phyloP scores from a whole-genome alignment of 2,888 invertebrate genomes.

The Tenthredo distinguenda region DNA sequence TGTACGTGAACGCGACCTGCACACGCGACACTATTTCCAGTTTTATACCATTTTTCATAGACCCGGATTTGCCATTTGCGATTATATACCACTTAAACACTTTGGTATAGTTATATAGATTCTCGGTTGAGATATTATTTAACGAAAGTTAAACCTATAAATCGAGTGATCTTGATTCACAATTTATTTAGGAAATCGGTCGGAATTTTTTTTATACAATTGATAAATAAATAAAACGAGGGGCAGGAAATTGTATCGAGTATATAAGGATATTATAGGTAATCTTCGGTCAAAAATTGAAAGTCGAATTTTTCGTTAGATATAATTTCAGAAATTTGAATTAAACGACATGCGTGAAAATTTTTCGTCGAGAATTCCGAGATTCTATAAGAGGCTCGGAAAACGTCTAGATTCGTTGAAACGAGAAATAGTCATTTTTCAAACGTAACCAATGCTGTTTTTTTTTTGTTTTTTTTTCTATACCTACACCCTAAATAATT shows the following conservation, averaged over 20 bases:
- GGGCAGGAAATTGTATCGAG: too few species aligned
- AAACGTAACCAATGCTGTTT: background rate
- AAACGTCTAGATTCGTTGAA: background rate
- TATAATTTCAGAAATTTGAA: too few species aligned
- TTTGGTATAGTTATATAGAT: background rate
- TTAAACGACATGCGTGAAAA: too few species aligned
- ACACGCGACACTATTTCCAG: constrained; percentile 43
- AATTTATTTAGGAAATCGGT: background rate
- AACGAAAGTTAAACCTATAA: background rate
- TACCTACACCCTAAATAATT: too few species aligned
- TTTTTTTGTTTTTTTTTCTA: background rate
- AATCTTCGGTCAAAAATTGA: too few species aligned
- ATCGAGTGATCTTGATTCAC: background rate
- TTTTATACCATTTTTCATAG: constrained; percentile 35
- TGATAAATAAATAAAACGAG: too few species aligned
- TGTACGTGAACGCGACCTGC: background rate
- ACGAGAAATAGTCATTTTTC: too few species aligned
- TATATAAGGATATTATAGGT: too few species aligned
- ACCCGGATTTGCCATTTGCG: constrained; percentile 3
- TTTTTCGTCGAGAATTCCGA: too few species aligned
- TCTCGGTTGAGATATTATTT: background rate
- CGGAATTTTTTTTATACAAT: too few species aligned
- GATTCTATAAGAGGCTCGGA: too few species aligned
- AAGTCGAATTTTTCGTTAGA: too few species aligned
- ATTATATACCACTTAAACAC: background rate